These are phyloP conservation scores for Brachyptera putata DNA, from an alignment of 2,888 invertebrate species.

Conservation along the genomic window DNA sequence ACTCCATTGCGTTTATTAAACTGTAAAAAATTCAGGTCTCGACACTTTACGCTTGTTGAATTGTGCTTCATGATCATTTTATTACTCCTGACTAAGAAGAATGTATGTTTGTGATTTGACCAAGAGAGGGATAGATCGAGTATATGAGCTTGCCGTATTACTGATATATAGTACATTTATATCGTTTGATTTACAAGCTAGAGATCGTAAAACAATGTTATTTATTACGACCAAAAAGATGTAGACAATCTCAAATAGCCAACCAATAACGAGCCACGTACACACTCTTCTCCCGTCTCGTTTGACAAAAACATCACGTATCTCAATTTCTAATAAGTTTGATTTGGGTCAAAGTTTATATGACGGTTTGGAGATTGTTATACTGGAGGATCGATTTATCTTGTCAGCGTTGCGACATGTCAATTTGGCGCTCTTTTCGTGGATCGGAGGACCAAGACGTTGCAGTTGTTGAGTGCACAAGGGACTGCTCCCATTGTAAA, in stretches of 20 bases:
- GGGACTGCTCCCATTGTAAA: slow-evolving; percentile 9
- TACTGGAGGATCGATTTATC: not conserved
- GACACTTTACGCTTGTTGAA: slow-evolving; percentile 8
- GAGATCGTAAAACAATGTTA: slow-evolving; percentile 21
- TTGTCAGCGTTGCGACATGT: not conserved
- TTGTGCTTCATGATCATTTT: slow-evolving; percentile 10
- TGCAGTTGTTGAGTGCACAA: not conserved
- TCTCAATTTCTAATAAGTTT: slow-evolving; percentile 16
- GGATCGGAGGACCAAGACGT: not conserved
- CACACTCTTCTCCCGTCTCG: not conserved
- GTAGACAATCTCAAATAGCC: slow-evolving; percentile 16
- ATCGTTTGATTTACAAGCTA: slow-evolving; percentile 15
- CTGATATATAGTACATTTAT: slow-evolving; percentile 15
- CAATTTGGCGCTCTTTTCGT: slow-evolving; percentile 10
- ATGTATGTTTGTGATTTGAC: slow-evolving; percentile 8
- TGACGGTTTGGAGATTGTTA: not conserved
- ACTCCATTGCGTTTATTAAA: slow-evolving; percentile 18
- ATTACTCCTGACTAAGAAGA: slow-evolving; percentile 14
- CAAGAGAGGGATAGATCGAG: not conserved
- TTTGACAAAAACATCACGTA: slow-evolving; percentile 14
- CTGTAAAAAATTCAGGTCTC: slow-evolving; percentile 3
- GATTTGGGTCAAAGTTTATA: slow-evolving; percentile 13
- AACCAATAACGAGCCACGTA: slow-evolving; percentile 15
- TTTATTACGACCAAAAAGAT: slow-evolving; percentile 18
- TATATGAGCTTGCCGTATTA: slow-evolving; percentile 11